phyloP scores from a whole-genome alignment of 2,113 vertebrate genomes.

The Manacus vitellinus region DNA sequence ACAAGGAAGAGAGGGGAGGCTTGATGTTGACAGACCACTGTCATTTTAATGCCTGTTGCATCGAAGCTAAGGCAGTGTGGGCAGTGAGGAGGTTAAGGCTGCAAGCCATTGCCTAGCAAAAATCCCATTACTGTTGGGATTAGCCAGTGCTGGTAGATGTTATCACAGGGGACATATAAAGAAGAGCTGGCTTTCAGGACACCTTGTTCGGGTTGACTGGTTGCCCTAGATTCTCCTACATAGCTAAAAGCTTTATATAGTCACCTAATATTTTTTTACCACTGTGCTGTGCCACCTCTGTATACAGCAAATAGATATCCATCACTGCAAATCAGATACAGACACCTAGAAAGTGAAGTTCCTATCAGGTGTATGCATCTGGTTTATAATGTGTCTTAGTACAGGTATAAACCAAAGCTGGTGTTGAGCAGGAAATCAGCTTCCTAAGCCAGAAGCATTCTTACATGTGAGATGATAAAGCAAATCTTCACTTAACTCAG shows the following conservation, averaged over 20 bases:
- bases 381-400: not conserved
- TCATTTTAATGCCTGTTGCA: not conserved
- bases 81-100: not conserved
- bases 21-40: not conserved
- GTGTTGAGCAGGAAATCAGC: not conserved
- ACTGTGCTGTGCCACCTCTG: not conserved
- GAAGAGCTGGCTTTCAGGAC: not conserved
- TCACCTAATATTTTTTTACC: not conserved
- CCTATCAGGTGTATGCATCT: not conserved
- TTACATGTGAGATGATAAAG: not conserved
- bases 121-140: not conserved
- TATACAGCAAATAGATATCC: not conserved
- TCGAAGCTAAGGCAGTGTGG: not conserved
- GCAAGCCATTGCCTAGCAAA: not conserved
- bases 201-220: not conserved
- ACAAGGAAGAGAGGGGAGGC: not conserved
- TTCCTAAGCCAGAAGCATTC: not conserved
- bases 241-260: not conserved
- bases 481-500: not conserved
- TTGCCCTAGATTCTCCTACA: not conserved
- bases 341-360: not conserved
- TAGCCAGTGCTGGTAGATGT: not conserved
- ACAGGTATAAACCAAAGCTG: not conserved
- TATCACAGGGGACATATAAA: not conserved
- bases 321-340: not conserved